These are phyloP conservation scores for Cylloceria caligata DNA, from an alignment of 2,888 invertebrate species.

Conservation along the genomic window DNA sequence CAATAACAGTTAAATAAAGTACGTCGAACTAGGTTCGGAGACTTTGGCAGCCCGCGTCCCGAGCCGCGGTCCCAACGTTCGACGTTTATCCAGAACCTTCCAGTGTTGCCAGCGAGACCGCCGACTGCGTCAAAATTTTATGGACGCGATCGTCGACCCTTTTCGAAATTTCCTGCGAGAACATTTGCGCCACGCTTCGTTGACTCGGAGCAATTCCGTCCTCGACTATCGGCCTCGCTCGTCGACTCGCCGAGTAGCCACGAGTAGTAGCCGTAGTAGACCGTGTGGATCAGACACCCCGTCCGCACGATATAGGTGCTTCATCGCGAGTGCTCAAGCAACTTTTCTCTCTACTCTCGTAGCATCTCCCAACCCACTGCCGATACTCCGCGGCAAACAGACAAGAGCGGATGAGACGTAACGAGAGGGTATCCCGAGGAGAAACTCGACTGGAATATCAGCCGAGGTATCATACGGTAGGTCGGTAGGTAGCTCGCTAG, in stretches of 20 bases:
- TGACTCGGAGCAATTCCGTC: conserved; percentile 54
- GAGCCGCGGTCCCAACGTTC: conserved; percentile 32
- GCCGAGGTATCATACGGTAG: conserved; percentile 16
- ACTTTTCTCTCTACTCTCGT: conserved; percentile 1
- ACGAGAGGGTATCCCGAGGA: conserved; percentile 59
- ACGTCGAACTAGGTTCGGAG: conserved; percentile 35
- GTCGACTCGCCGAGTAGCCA: conserved; percentile 37
- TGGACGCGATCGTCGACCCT: conserved; percentile 56
- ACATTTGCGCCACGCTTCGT: conserved; percentile 72
- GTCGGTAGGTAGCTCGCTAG: conserved; percentile 8
- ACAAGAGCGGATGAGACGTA: conserved; percentile 60
- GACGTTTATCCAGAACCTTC: background rate
- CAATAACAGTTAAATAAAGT: conserved; percentile 54
- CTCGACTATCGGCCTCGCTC: conserved; percentile 21
- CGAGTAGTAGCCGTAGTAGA: conserved; percentile 39
- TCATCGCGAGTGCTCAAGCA: conserved; percentile 30
- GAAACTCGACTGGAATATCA: conserved; percentile 51
- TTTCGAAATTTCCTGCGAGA: conserved; percentile 70
- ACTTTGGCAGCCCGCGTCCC: conserved; percentile 7
- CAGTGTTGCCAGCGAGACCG: background rate
- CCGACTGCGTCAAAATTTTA: conserved; percentile 57
- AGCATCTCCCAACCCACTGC: conserved; percentile 20
- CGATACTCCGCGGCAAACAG: conserved; percentile 68
- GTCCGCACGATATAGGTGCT: conserved; percentile 29
- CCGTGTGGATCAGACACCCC: conserved; percentile 51